A percentile compares a stretch with the other conserved stretches of the same genome.
phyloP scores from a whole-genome alignment of 2,113 vertebrate species.

The Girardinichthys multiradiatus region DNA sequence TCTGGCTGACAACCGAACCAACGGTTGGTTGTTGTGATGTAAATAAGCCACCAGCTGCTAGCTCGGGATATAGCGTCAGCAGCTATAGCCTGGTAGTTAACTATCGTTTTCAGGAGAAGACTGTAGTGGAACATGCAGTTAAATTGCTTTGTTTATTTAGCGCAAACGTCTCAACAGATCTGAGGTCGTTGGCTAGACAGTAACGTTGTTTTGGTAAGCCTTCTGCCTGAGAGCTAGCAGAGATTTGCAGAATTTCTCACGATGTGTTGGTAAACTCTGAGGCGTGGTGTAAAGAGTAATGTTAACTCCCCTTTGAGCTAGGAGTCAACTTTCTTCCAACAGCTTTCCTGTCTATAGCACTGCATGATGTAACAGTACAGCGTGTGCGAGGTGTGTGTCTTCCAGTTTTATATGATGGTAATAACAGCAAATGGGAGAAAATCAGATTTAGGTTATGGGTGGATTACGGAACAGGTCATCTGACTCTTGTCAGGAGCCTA shows the following conservation, averaged over 20 bases:
- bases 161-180: background rate
- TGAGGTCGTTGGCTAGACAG: background rate
- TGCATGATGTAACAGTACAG: background rate
- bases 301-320: constrained; percentile 13
- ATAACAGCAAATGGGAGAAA: constrained; percentile 38
- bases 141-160: background rate
- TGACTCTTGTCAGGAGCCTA: background rate
- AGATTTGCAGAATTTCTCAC: constrained; percentile 54
- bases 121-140: background rate
- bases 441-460: constrained; percentile 16
- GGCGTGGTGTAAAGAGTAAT: constrained; percentile 57
- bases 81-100: background rate
- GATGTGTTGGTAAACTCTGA: constrained; percentile 65
- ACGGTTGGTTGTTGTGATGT: constrained; percentile 42
- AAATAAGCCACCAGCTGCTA: constrained; percentile 13
- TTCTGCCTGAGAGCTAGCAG: background rate
- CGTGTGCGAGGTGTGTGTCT: constrained; percentile 9
- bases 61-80: background rate
- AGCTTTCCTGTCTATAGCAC: background rate
- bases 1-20: constrained; percentile 29
- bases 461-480: background rate
- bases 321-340: constrained; percentile 13
- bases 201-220: background rate
- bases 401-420: constrained; percentile 17
- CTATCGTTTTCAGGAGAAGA: background rate